Percentiles rank a stretch among this genome's conserved stretches.
These are phyloP conservation scores for Eulemur rubriventer DNA, from an alignment of 2,797 vertebrate genomes.

Conservation along the genomic window DNA sequence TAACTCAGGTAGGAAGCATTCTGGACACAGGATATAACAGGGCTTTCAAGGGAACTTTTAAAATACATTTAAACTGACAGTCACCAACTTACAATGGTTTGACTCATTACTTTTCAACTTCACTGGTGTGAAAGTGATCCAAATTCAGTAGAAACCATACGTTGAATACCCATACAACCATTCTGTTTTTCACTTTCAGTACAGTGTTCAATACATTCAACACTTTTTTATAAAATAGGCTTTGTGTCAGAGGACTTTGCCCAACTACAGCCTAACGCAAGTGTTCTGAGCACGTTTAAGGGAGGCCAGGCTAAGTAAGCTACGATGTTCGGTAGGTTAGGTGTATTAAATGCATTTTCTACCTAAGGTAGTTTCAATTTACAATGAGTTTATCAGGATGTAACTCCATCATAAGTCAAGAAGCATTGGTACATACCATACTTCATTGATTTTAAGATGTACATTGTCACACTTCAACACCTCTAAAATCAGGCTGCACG, in stretches of 20 bases:
- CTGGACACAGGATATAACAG: background rate
- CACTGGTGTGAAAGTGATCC: background rate
- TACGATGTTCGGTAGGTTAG: background rate
- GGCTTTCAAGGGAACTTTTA: background rate
- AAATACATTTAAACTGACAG: background rate
- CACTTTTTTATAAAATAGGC: background rate
- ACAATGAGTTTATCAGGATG: background rate
- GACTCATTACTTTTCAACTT: background rate
- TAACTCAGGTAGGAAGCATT: background rate
- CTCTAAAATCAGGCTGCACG: background rate
- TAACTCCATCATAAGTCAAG: background rate
- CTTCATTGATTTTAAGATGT: background rate
- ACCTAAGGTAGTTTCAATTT: background rate
- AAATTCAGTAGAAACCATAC: background rate
- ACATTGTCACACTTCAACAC: background rate
- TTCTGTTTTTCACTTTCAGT: background rate
- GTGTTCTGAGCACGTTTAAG: background rate
- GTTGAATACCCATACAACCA: background rate
- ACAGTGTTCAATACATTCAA: background rate
- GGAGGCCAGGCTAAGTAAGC: background rate
- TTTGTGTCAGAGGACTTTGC: background rate
- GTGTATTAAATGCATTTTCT: background rate
- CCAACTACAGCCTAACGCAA: background rate
- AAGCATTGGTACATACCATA: background rate
- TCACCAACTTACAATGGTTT: background rate